Evolutionary conservation across 2,113 vertebrate genomes (phyloP), one percentile per base, ranked within the genome.

Genomic region (Trinectes maculatus): DNA sequence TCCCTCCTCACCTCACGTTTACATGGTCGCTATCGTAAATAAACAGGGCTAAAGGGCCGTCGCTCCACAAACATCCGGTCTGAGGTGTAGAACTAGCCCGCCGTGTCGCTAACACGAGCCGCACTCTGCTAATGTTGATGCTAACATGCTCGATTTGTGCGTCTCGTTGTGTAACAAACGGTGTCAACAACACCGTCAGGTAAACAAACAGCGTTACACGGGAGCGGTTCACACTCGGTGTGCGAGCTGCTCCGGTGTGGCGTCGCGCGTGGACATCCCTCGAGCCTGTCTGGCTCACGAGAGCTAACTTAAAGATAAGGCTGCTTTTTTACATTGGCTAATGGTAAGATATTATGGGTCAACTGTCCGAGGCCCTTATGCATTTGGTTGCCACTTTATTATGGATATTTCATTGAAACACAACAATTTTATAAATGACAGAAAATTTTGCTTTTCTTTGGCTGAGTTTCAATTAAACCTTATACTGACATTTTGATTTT

Each of bases 301-400:
- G 43, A 24, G 56, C 19, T 47, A 16, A 18, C 44, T 7, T 24
- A 19, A 34, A 37, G 60, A 33, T 22, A 16, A 52, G 57, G 18
- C 54, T 62, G 54, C 54, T 29, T 37, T 29, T 37, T 29, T 28
- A 3, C 53, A 10, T 31, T 13, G 68, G 77, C 78, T 85, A 89
- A 62, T 43, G 62, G 25, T 47, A 11, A 47, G 78, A 62, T 77
- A 40, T 25, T 43, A 3, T 12, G 21, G 52, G 44, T 24, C 46
- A 31, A 39, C 51, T 25, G 29, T 24, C 6, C 34, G 19, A 49
- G 77, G 74, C 82, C 79, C n/a, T 0, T 21, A 8, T 10, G 7
- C 39, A 19, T 39, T 44, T n/a, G 3, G 26, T 8, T 43, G 28
- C 6, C 22, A 19, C 8, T 11, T 57, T 29, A 5, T 13, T 6